These are phyloP conservation scores for Benthosema pterotum DNA, from an alignment of 2,797 vertebrate genomes.

Conservation along the genomic window DNA sequence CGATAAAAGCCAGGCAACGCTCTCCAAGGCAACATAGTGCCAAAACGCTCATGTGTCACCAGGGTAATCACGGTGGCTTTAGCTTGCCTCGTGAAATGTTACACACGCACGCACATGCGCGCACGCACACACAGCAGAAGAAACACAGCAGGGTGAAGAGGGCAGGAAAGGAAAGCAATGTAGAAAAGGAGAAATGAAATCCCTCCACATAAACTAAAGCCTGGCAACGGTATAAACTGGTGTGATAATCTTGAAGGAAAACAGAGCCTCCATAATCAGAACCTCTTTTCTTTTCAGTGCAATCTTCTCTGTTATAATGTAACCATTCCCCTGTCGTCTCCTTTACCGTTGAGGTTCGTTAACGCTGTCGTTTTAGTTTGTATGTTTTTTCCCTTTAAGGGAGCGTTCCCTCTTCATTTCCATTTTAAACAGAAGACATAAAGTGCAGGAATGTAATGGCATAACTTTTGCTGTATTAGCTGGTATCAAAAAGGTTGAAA, in stretches of 20 bases:
- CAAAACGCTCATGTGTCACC: constrained; percentile 46
- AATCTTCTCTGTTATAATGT: constrained; percentile 37
- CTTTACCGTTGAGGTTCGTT: constrained; percentile 40
- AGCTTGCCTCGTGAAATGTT: constrained; percentile 40
- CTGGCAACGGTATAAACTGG: no score
- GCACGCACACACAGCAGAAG: not conserved
- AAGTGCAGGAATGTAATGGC: no score
- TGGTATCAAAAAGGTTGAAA: no score
- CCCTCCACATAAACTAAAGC: no score
- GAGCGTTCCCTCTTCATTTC: constrained; percentile 35
- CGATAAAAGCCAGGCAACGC: constrained; percentile 56
- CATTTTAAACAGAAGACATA: constrained; percentile 37
- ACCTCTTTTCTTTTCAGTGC: no score
- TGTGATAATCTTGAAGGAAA: no score
- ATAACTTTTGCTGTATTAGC: no score
- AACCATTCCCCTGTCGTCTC: constrained; percentile 36
- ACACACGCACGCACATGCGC: constrained; percentile 2
- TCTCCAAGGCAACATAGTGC: constrained; percentile 59
- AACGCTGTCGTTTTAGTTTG: constrained; percentile 31
- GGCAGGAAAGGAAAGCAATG: not conserved
- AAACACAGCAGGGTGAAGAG: not conserved
- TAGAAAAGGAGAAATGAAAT: not conserved
- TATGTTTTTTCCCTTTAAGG: constrained; percentile 18
- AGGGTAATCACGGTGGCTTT: constrained; percentile 48
- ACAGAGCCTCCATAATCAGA: no score